These are phyloP conservation scores for Danionella dracula DNA, from an alignment of 2,797 vertebrate species.

Conservation along the genomic window DNA sequence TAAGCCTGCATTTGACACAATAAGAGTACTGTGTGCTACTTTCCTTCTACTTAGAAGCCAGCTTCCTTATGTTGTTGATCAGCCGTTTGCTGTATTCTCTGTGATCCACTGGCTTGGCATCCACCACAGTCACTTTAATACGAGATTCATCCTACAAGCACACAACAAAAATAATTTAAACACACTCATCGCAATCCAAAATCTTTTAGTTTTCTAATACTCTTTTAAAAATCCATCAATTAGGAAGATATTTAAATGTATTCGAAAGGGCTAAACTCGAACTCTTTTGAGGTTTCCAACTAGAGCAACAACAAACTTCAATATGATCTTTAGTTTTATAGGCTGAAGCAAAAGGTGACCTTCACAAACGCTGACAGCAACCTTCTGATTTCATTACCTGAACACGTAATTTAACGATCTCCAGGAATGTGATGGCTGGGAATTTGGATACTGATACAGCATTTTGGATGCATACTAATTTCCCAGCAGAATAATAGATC, in stretches of 20 bases:
- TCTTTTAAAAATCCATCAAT: too few relatives aligned
- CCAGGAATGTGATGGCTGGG: conserved; percentile 7
- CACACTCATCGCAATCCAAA: too few relatives aligned
- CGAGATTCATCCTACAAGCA: conserved; percentile 85
- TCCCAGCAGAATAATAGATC: conserved; percentile 32
- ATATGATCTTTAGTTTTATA: neutral
- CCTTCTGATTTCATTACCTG: conserved; percentile 22
- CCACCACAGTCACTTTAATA: conserved; percentile 88
- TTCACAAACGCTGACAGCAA: conserved; percentile 28
- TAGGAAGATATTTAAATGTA: too few relatives aligned
- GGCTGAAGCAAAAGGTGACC: neutral
- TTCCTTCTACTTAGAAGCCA: conserved; percentile 59
- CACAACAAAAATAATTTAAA: neutral
- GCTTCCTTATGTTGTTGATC: conserved; percentile 81
- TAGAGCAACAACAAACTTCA: too few relatives aligned
- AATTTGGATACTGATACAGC: conserved; percentile 23
- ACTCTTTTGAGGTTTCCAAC: too few relatives aligned
- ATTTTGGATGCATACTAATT: conserved; percentile 36
- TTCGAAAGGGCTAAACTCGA: too few relatives aligned
- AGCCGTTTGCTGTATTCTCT: conserved; percentile 86
- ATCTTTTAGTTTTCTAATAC: too few relatives aligned
- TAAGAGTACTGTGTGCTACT: neutral
- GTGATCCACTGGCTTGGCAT: conserved; percentile 87
- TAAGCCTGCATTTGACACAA: neutral
- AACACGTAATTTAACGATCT: conserved; percentile 31